Base-by-base conservation (phyloP, 2,113 vertebrate species). In the Bubo bubo region DNA sequence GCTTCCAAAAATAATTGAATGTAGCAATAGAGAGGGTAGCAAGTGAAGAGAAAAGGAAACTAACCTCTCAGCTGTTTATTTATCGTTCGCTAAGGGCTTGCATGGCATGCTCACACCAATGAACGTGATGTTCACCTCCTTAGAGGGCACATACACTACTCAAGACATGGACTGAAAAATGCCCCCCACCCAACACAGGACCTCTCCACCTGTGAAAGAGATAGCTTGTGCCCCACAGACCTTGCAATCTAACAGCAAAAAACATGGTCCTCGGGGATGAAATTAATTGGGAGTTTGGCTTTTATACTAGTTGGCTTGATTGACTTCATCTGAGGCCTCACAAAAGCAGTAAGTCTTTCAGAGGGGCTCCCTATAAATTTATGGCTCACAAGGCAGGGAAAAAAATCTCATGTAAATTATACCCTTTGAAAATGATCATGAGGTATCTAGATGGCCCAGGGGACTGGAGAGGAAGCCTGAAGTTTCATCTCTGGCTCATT, bases 341-440 rank as follows among this genome's bases (percentile, higher is more conserved):
- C 94, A 97, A 95, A 97, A 95, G 93, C 91, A 93, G 80, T 97
- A 95, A 96, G 91, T 88, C 95, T 97, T 96, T 92, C 95, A 89
- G 71, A 95, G 91, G 86, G 93, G 84, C 91, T 96, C 62, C 70
- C 89, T 94, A 86, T 88, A 96, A 96, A 96, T 97, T 95, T 97
- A 95, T 96, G 94, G 91, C 91, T 95, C 95, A 95, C 45, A 49
- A 94, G 70, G 71, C 95, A 91, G 70, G 82, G 73, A 12, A 58
- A 70, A 79, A 97, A 97, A 93, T 63, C 88, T 95, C 92, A 91
- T 97, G 88, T 96, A 96, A 95, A 97, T 95, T 90, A 96, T 95
- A 95, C 77, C 93, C 93, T 97, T 87, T 96, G 93, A 95, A 95
- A 96, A 94, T 93, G 70, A 79, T 95, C 95, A 91, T 89, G 94